phyloP scores from a whole-genome alignment of 2,113 vertebrate species.

The Upupa epops region DNA sequence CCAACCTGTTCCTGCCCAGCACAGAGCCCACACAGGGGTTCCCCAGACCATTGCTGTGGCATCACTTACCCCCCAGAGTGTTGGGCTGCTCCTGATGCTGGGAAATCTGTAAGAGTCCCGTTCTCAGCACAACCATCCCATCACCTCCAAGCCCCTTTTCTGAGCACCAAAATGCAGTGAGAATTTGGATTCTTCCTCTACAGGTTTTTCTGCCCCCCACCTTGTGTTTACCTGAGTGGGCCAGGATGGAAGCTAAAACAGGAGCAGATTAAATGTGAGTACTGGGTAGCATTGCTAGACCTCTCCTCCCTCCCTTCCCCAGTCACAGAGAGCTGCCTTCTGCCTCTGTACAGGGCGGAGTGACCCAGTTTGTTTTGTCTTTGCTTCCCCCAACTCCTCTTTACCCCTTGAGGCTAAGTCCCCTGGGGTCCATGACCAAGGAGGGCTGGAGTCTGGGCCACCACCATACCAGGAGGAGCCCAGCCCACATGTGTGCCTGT shows the following conservation, averaged over 20 bases:
- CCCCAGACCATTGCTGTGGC: not conserved
- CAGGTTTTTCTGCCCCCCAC: conserved; percentile 97
- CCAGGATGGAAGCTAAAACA: conserved; percentile 88
- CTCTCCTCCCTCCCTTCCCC: not conserved
- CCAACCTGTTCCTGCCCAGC: not conserved
- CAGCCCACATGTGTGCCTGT: not conserved
- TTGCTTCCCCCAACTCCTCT: not conserved
- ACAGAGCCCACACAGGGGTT: fast-evolving
- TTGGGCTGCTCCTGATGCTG: fast-evolving
- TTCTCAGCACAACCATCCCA: not conserved
- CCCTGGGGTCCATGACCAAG: not conserved
- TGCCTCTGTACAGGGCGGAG: not conserved
- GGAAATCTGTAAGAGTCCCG: not conserved
- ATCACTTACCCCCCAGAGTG: fast-evolving
- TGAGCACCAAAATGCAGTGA: not conserved
- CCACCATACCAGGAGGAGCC: fast-evolving
- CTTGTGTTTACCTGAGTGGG: conserved; percentile 90
- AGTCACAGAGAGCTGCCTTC: not conserved
- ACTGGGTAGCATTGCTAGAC: not conserved
- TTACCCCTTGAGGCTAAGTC: not conserved
- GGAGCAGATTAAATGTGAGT: conserved; percentile 83
- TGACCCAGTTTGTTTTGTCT: not conserved
- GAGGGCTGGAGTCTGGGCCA: too few species aligned
- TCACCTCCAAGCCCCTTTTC: fast-evolving
- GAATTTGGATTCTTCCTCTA: not conserved